Base-by-base conservation (phyloP, 92 coral and sea anemone genomes). In the Epizoanthus ramosus region DNA sequence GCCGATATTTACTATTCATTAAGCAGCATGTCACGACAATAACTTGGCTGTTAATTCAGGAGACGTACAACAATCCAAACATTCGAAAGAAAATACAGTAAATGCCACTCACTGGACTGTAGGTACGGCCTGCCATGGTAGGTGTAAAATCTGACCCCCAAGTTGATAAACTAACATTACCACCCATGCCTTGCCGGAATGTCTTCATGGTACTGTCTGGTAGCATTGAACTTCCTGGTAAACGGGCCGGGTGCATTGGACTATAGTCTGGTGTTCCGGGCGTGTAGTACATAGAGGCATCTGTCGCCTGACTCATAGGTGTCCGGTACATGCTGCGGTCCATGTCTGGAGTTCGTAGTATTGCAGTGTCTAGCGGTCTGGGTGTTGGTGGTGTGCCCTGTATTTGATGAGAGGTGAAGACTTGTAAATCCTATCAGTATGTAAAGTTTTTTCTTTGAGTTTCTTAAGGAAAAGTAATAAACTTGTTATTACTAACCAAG, bases 61-160 rank as follows among this genome's bases (percentile, higher is more conserved):
- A 0, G 50, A 43, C 50, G 6, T 43, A 43, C 50, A 43, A 43
- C 50, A 43, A 0, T 43, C 12, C 12, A 8, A 43, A 9, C 50
- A 6, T 50, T 50, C 15, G 10, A 50, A 50, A 50, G 14, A 10
- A 50, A 50, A 12, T 9, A 50, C 15, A 24, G 70, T 18, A 12
- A 8, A 1, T 37, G 21, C 2, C 15, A 66, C 75, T 80, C 28
- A 66, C 84, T 37, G 73, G 84, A 80, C 84, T 80, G 43, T 80
- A 66, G 16, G 71, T 39, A 5, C 71, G 59, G 77, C 63, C 69
- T 10, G 68, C 24, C 50, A 69, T 69, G 53, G 95, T 76, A 4
- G 97, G 91, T 54, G 95, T 68, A 83, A 96, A 96, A 74, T 96
- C 99, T 57, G 99, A 96, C 39, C 98, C 99, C 99, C 99, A 96